Evolutionary conservation across 2,113 vertebrate genomes (phyloP).

Genomic region (Lycaon pictus): DNA sequence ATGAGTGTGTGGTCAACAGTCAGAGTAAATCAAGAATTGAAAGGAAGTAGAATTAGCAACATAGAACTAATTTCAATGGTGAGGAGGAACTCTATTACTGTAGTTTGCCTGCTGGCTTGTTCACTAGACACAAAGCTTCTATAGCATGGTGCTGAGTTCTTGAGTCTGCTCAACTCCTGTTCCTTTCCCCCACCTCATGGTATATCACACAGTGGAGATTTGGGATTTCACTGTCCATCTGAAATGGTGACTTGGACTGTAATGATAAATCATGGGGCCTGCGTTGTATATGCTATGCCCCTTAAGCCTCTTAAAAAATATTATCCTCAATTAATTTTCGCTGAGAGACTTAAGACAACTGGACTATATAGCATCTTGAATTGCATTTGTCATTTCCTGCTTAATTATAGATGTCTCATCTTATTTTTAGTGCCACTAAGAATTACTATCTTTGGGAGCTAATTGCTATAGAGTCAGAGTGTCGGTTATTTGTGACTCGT

Average conservation of each 20-base stretch:
- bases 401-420: slow-evolving; percentile 67
- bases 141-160: neutral
- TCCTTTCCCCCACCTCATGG: neutral
- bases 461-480: slow-evolving; percentile 65
- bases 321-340: slow-evolving; percentile 62
- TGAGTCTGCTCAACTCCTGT: neutral
- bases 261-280: neutral
- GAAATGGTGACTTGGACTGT: slow-evolving; percentile 15
- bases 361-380: slow-evolving; percentile 53
- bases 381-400: slow-evolving; percentile 73
- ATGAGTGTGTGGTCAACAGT: neutral
- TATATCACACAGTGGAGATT: neutral
- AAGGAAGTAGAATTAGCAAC: slow-evolving; percentile 1
- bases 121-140: neutral
- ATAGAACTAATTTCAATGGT: neutral
- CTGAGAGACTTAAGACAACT: slow-evolving; percentile 43
- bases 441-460: slow-evolving; percentile 75
- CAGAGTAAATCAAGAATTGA: slow-evolving; percentile 2
- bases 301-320: slow-evolving; percentile 63
- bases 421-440: slow-evolving; percentile 76
- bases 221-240: neutral
- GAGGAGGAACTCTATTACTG: neutral
- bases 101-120: neutral
- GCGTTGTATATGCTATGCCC: neutral
- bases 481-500: slow-evolving; percentile 72